Evolutionary conservation across 1,140 invertebrate genomes (phyloP), one percentile per base, ranked within the genome.

Genomic region (Sesamia nonagrioides): DNA sequence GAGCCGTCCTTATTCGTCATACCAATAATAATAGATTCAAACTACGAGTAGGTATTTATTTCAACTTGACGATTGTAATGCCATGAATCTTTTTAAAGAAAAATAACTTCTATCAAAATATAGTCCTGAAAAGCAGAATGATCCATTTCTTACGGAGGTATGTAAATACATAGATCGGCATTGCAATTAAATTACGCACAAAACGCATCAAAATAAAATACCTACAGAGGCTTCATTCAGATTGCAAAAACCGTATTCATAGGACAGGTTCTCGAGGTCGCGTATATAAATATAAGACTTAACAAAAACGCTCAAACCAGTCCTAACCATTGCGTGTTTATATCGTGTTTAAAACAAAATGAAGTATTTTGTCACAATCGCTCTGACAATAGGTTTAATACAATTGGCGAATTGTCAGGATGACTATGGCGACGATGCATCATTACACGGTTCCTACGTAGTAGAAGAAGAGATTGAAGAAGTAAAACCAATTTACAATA

Each of bases 401-500:
- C 68, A 78, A 40, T 78, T 78, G 35, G 17, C 81, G 17, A 80
- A 50, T 69, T 63, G 61, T 60, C 58, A 78, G 17, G 27, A 84
- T 66, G 73, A 82, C 6, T 76, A 80, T 6, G 77, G 83, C 9
- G 74, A 80, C 21, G 35, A 77, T 37, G 48, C 9, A 58, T 52
- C 45, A 52, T 21, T 60, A 74, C 61, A 21, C 2, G 4, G 17
- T 17, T 35, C 15, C 13, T 40, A 74, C 2, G 56, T 27, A 74
- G 21, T 15, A 6, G 77, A 85, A 72, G 79, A 78, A 9, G 8
- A 45, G 35, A 74, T 72, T 48, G 69, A 77, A 15, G 45, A 77
- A 4, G 42, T 56, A 9, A 77, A 68, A 69, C 82, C 81, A 0
- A 66, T 82, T 6, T 93, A 92, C 68, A 72, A 93, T 45, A 45